Conservation (phyloP, 2,113 vertebrate species). For the Phyllostomus hastatus region DNA sequence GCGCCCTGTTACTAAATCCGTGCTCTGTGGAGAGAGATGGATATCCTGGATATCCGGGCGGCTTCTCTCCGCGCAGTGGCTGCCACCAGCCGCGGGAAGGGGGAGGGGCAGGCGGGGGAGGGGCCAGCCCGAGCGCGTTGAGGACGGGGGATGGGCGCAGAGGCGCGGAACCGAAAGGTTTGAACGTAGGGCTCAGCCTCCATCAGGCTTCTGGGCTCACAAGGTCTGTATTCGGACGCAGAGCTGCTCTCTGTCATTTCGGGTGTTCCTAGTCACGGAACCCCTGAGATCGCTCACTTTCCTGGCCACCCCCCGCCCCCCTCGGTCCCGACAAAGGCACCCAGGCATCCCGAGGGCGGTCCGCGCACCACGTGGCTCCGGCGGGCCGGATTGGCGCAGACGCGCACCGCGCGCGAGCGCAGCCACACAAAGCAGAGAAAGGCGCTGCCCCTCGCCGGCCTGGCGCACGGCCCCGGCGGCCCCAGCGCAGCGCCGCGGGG, state of each 20-base stretch:
- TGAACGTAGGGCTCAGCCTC: fast-evolving
- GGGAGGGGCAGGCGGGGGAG: neutral
- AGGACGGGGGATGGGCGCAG: neutral
- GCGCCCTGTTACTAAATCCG: too few species aligned
- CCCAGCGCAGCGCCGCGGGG: too few species aligned
- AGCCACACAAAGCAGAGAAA: too few species aligned
- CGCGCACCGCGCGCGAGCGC: fast-evolving
- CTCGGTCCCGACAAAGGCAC: neutral
- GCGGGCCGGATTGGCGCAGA: neutral
- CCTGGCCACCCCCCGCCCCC: too few species aligned
- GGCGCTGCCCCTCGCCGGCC: too few species aligned
- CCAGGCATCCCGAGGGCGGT: neutral
- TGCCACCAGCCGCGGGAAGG: neutral
- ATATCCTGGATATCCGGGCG: neutral
- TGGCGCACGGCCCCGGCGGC: too few species aligned
- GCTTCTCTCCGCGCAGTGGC: neutral
- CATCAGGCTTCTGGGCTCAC: neutral
- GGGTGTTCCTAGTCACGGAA: neutral
- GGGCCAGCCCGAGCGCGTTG: too few species aligned
- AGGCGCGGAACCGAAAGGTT: neutral
- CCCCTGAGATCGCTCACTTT: neutral
- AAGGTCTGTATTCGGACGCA: too few species aligned
- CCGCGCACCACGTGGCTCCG: neutral
- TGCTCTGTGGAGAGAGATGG: neutral
- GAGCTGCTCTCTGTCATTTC: neutral